Percentiles rank a stretch among this genome's conserved stretches.
phyloP scores from a whole-genome alignment of 1,140 invertebrate species.

The Callitettix versicolor region DNA sequence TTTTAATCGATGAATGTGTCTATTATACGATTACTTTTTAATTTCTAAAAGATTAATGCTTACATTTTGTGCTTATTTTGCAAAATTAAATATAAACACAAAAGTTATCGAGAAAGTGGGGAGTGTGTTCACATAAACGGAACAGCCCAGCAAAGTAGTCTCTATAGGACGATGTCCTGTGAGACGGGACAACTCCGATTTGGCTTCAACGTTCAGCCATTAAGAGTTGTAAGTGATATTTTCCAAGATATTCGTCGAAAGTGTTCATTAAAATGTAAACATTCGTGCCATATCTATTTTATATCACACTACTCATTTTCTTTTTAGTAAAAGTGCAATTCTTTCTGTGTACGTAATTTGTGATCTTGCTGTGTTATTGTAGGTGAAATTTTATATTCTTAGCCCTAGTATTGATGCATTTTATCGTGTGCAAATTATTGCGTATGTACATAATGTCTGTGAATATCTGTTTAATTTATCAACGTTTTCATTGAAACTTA shows the following conservation, averaged over 20 bases:
- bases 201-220: conserved; percentile 23
- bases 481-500: no score
- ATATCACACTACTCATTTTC: neutral
- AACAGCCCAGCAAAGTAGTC: conserved; percentile 17
- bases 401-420: neutral
- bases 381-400: conserved; percentile 11
- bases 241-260: conserved; percentile 8
- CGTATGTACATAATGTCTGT: no score
- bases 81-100: conserved; percentile 6
- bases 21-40: neutral
- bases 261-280: conserved; percentile 15
- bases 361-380: conserved; percentile 12
- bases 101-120: conserved; percentile 4
- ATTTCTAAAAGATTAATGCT: neutral
- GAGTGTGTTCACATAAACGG: conserved; percentile 13
- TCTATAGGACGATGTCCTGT: conserved; percentile 20
- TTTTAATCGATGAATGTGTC: neutral
- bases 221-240: conserved; percentile 19
- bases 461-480: no score
- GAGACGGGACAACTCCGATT: conserved; percentile 20
- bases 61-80: conserved; percentile 1
- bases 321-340: conserved; percentile 11
- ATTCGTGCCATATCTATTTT: conserved; percentile 12
- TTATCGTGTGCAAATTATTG: no score
- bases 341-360: conserved; percentile 12